Evolutionary conservation across 2,113 vertebrate species (phyloP), one percentile per base, ranked within the genome.

Genomic region (Corythornis cristatus): DNA sequence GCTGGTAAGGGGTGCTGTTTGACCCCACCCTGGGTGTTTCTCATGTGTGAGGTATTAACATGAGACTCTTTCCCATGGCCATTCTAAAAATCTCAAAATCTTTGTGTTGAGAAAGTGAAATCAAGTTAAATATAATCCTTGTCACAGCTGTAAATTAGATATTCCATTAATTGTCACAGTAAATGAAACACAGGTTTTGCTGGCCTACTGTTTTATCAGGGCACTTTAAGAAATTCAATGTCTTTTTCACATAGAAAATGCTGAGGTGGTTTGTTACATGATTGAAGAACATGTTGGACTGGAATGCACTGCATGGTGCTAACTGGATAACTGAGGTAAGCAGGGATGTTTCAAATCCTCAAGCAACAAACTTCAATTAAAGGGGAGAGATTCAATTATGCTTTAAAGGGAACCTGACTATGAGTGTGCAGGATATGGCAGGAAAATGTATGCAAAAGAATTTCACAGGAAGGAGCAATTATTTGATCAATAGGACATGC

Each of bases 41-140:
- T 68, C 0, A 0, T 18, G 19, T 33, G 15, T 57, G 53, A 25
- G 12, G 3, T 18, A 13, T 3, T 1, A 18, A 54, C 0, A 0
- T 6, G 31, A 83, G 58, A n/a, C 20, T 17, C 31, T 62, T 60
- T 46, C 50, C 71, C 1, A 1, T 2, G 43, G 37, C 11, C 10
- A 17, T 40, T 33, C 25, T 35, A 20, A 91, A 79, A 58, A n/a
- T 7, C 60, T 56, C 33, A 20, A 67, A 48, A 46, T 21, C 61
- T 81, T 67, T 5, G 5, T 3, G 54, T 10, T 72, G 10, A 45
- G 25, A 57, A 75, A 60, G 12, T 9, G 57, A 65, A 74, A 75
- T 29, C 11, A 16, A 66, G 25, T 70, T 61, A 58, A 90, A 45
- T 28, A 45, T 4, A 37, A 48, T 9, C 50, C 66, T 61, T 26